A percentile compares a stretch with the other conserved stretches of the same genome.
phyloP scores from a whole-genome alignment of 2,888 invertebrate genomes.

The Barypeithes pellucidus region DNA sequence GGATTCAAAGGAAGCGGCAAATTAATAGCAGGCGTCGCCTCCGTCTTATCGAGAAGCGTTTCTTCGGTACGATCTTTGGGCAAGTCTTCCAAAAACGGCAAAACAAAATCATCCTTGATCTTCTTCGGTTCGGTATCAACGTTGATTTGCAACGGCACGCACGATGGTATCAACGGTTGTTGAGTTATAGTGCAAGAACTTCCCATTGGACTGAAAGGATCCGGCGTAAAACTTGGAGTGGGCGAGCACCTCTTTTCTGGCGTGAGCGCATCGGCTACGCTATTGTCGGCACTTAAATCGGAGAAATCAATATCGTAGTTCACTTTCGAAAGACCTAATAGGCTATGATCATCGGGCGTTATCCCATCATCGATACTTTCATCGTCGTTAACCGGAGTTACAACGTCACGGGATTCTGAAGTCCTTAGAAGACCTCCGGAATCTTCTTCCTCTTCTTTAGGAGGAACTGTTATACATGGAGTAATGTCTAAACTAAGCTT shows the following conservation, averaged over 20 bases:
- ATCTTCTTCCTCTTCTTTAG: slow-evolving; percentile 56
- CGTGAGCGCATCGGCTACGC: slow-evolving; percentile 75
- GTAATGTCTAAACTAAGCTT: slow-evolving; percentile 66
- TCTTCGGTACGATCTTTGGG: slow-evolving; percentile 52
- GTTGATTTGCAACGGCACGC: slow-evolving; percentile 54
- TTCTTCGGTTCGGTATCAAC: slow-evolving; percentile 31
- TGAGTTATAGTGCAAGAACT: slow-evolving; percentile 64
- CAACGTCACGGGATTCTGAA: slow-evolving; percentile 72
- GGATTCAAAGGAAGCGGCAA: slow-evolving; percentile 67
- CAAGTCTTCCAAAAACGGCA: slow-evolving; percentile 60
- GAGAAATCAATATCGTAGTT: slow-evolving; percentile 86
- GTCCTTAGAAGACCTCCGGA: slow-evolving; percentile 60
- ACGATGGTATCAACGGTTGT: slow-evolving; percentile 65
- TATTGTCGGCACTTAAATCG: slow-evolving; percentile 83
- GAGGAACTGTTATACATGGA: slow-evolving; percentile 65
- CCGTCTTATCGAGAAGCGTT: slow-evolving; percentile 63
- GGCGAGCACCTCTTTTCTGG: slow-evolving; percentile 66
- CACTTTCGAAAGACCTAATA: slow-evolving; percentile 79
- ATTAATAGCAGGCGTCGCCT: slow-evolving; percentile 58
- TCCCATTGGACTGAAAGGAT: slow-evolving; percentile 75
- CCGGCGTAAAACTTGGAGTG: slow-evolving; percentile 67
- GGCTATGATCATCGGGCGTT: slow-evolving; percentile 77
- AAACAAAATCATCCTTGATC: slow-evolving; percentile 61
- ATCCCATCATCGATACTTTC: slow-evolving; percentile 74
- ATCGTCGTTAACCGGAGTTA: slow-evolving; percentile 64